Evolutionary conservation across 1,140 invertebrate species (phyloP), one percentile per base, ranked within the genome.

Genomic region (Drosophila asahinai): DNA sequence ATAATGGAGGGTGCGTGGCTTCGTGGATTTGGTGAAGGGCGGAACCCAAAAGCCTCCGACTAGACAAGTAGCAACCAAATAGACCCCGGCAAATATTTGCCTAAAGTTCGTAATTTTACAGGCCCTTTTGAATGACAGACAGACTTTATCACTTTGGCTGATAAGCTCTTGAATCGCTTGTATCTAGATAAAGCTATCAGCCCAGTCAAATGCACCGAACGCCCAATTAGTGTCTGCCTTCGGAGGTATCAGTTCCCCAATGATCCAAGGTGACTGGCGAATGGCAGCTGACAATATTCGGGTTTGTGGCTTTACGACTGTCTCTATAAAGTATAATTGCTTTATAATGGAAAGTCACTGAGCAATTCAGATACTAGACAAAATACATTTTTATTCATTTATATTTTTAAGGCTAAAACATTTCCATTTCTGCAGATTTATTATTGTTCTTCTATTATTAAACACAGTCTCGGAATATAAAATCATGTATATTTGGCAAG

Each of bases 11-110:
- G 12, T 52, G 33, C 22, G 22, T 27, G 51, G 40, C 17, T 51
- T 17, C 57, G 45, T 66, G 45, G 73, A 52, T 58, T 42, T 59
- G 30, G 38, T 66, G 80, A 86, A 86, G 83, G 83, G 74, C 82
- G 68, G 40, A 43, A 17, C 14, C 17, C 22, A 8, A 55, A 60
- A 43, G 61, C 42, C 62, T 17, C 42, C 52, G 54, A 47, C 30
- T 70, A 73, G 52, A 80, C 68, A 57, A 63, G 72, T 74, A 74
- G 84, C 57, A 79, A 58, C 48, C 43, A 25, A 77, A 65, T 45
- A 55, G 49, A 52, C 22, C 19, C 12, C 25, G 17, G 17, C 19
- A 52, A 77, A 77, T 77, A 67, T 77, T 77, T 67, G 54, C 54
- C 11, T 47, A 77, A 45, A 77, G 54, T 77, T 77, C 27, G 45